These are phyloP conservation scores for Drosophila trichaetosa DNA, from an alignment of 2,888 invertebrate species.

Conservation along the genomic window DNA sequence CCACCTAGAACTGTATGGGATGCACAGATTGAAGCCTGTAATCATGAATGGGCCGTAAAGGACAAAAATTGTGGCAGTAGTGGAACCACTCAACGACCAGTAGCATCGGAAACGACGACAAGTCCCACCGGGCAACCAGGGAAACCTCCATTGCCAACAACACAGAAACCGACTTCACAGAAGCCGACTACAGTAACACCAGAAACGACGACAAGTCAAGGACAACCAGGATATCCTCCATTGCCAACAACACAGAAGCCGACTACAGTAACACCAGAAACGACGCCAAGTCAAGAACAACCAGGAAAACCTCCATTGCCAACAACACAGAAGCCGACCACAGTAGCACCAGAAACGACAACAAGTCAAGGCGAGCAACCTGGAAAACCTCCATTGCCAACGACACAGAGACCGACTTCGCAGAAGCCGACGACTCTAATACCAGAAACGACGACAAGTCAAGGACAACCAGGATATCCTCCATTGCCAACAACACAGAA, in stretches of 20 bases:
- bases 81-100: constrained; percentile 42
- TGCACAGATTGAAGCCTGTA: constrained; percentile 86
- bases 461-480: neutral
- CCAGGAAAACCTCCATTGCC: neutral
- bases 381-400: too few relatives aligned
- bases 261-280: neutral
- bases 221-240: neutral
- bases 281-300: constrained; percentile 18
- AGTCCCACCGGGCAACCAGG: constrained; percentile 25
- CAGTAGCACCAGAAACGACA: neutral
- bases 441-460: too few relatives aligned
- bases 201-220: neutral
- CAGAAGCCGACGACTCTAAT: too few relatives aligned
- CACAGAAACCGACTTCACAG: neutral
- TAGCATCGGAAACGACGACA: constrained; percentile 38
- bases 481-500: neutral
- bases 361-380: neutral
- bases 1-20: constrained; percentile 88
- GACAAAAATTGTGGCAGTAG: constrained; percentile 68
- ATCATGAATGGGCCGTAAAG: constrained; percentile 82
- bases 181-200: neutral
- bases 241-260: neutral
- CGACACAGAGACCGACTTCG: too few relatives aligned
- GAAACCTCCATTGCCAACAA: neutral
- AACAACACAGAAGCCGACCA: neutral